These are phyloP conservation scores for Mandrillus leucophaeus DNA, from an alignment of 2,113 vertebrate species.

Conservation along the genomic window DNA sequence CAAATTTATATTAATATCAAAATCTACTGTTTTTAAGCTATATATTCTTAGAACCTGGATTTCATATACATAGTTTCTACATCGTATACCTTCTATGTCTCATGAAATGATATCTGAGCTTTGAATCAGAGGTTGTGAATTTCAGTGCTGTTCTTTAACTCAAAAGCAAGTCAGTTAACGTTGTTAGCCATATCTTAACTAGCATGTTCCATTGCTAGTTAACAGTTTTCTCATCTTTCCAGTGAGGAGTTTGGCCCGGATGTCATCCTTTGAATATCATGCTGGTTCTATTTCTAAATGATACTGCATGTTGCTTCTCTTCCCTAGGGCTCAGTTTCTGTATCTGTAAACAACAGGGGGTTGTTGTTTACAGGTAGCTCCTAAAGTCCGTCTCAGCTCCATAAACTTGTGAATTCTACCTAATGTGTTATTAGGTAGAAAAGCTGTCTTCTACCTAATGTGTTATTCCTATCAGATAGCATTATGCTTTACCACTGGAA, in stretches of 20 bases:
- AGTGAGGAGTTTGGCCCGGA: background rate
- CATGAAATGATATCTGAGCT: background rate
- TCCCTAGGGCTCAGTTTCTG: background rate
- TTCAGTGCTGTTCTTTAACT: background rate
- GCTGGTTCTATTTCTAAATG: background rate
- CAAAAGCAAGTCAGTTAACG: background rate
- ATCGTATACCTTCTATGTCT: background rate
- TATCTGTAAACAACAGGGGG: background rate
- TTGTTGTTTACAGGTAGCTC: background rate
- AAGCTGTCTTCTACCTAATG: background rate
- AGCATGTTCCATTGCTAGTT: background rate
- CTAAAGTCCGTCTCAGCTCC: background rate
- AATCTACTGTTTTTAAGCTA: background rate
- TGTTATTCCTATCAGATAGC: background rate
- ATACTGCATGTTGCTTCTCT: background rate
- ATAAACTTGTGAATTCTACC: background rate
- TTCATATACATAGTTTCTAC: background rate
- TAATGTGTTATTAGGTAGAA: background rate
- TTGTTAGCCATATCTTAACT: no score
- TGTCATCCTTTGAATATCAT: background rate
- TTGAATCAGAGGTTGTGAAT: background rate
- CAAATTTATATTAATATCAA: background rate
- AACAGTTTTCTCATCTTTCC: background rate
- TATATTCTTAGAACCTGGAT: background rate
- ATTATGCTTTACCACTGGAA: background rate